phyloP scores from a whole-genome alignment of 2,888 invertebrate species.

The Micropterix aruncella region DNA sequence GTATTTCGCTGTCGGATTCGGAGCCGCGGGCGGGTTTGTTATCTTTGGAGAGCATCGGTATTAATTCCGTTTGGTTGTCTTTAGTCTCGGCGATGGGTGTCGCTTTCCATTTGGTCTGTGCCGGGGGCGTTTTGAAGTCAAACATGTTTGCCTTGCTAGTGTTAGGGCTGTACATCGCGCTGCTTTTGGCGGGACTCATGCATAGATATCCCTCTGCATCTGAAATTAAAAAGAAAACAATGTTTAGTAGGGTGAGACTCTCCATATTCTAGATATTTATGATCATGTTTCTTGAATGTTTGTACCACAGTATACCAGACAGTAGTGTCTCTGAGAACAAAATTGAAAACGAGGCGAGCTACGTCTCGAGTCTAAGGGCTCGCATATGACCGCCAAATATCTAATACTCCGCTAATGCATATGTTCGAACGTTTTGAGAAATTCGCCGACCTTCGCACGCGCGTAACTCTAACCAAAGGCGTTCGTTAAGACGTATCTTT shows the following conservation, averaged over 20 bases:
- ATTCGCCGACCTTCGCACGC: too few species aligned
- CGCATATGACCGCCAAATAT: too few species aligned
- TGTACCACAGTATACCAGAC: too few species aligned
- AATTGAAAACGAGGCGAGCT: too few species aligned
- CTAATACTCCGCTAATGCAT: too few species aligned
- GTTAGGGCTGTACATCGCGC: constrained; percentile 41
- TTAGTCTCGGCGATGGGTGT: constrained; percentile 2
- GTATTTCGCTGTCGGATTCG: constrained; percentile 2
- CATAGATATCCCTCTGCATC: constrained; percentile 44
- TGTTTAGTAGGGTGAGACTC: too few species aligned
- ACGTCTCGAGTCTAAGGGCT: too few species aligned
- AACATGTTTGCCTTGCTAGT: constrained; percentile 26
- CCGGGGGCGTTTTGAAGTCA: constrained; percentile 28
- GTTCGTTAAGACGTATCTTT: too few species aligned
- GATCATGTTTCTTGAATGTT: not conserved
- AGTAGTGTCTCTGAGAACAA: too few species aligned
- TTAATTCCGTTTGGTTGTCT: constrained; percentile 1
- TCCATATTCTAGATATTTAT: not conserved
- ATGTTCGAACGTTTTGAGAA: too few species aligned
- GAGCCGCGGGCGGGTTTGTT: constrained; percentile 3
- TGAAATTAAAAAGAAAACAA: constrained; percentile 18
- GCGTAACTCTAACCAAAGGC: too few species aligned
- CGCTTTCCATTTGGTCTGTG: not conserved
- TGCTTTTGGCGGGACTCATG: constrained; percentile 39
- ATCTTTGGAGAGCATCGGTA: not conserved